These are phyloP conservation scores for Scaptodrosophila lebanonensis DNA, from an alignment of 1,140 invertebrate species.

Conservation along the genomic window DNA sequence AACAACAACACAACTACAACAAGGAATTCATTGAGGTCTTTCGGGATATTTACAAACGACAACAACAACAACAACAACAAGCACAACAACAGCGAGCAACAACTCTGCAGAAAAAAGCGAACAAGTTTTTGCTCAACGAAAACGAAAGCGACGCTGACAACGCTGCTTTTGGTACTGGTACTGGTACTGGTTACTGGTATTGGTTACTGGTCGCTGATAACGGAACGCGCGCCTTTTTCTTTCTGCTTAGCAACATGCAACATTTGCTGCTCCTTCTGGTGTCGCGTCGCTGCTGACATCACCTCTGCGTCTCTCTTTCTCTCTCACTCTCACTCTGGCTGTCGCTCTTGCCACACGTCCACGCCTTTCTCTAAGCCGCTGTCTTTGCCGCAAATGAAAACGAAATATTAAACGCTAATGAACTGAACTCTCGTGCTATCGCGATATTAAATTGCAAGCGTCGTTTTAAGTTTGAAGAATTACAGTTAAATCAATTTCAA, in stretches of 20 bases:
- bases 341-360: too few relatives aligned
- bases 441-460: constrained; percentile 28
- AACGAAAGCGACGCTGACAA: constrained; percentile 37
- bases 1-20: constrained; percentile 5
- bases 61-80: constrained; percentile 9
- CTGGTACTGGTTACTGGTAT: constrained; percentile 10
- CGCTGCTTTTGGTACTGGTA: too few relatives aligned
- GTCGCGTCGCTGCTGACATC: constrained; percentile 51
- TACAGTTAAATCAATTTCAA: constrained; percentile 32
- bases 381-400: too few relatives aligned
- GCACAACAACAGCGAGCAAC: too few relatives aligned
- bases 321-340: too few relatives aligned
- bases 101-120: background rate
- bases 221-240: constrained; percentile 30
- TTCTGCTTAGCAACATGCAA: constrained; percentile 2
- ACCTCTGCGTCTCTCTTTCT: constrained; percentile 43
- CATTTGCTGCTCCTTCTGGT: constrained; percentile 5
- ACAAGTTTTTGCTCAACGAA: constrained; percentile 10
- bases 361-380: constrained; percentile 4
- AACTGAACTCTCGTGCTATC: constrained; percentile 12
- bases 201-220: constrained; percentile 21
- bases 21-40: constrained; percentile 35
- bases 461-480: constrained; percentile 41
- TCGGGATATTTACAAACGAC: constrained; percentile 25
- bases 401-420: constrained; percentile 6